These are phyloP conservation scores for Lateolabrax maculatus DNA, from an alignment of 2,797 vertebrate species.

Conservation along the genomic window DNA sequence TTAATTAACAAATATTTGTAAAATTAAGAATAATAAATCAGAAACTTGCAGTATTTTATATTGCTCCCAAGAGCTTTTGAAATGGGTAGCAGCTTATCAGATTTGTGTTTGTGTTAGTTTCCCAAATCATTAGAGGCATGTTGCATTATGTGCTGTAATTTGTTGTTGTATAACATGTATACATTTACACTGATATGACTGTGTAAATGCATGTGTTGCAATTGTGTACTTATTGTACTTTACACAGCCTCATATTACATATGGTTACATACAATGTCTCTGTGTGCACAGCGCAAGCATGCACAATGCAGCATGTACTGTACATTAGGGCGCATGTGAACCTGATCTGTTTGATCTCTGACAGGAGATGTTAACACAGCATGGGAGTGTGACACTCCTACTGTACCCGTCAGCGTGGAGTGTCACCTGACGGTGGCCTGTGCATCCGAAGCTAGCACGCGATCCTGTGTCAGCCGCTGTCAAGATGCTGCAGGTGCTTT, in stretches of 20 bases:
- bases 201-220: slow-evolving; percentile 45
- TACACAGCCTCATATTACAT: slow-evolving; percentile 41
- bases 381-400: slow-evolving; percentile 63
- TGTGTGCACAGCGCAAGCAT: slow-evolving; percentile 27
- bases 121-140: slow-evolving; percentile 31
- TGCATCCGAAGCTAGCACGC: slow-evolving; percentile 76
- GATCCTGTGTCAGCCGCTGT: slow-evolving; percentile 74
- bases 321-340: slow-evolving; percentile 47
- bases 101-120: slow-evolving; percentile 37
- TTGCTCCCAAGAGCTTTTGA: slow-evolving; percentile 38
- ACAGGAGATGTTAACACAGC: slow-evolving; percentile 57
- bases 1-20: neutral
- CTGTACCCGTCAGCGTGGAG: slow-evolving; percentile 57
- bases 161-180: slow-evolving; percentile 52
- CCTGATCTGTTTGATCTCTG: slow-evolving; percentile 68
- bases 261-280: slow-evolving; percentile 20
- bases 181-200: slow-evolving; percentile 52
- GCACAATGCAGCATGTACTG: slow-evolving; percentile 39
- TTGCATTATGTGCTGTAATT: slow-evolving; percentile 56
- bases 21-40: neutral
- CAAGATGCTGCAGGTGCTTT: slow-evolving; percentile 82
- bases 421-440: slow-evolving; percentile 69
- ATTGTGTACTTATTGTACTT: slow-evolving; percentile 48
- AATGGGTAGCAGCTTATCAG: slow-evolving; percentile 29
- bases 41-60: slow-evolving; percentile 3